Percentiles rank a stretch among this genome's conserved stretches.
Conservation (phyloP, 2,888 invertebrate genomes). For the Buathra laborator region DNA sequence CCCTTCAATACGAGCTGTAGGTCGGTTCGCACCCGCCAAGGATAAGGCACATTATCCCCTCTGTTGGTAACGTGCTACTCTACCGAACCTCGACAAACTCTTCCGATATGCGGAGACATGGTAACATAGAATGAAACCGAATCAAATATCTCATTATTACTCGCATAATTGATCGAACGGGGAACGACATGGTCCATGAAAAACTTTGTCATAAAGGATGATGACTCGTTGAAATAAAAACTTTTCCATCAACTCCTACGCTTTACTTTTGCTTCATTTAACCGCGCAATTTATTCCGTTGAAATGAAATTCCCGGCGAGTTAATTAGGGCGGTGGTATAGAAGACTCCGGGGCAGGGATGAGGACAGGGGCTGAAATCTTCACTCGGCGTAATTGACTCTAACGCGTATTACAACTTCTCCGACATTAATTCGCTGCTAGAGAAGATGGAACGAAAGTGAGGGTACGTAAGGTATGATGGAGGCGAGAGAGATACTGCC, state of each 20-base stretch:
- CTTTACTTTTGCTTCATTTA: not conserved
- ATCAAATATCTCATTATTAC: conserved; percentile 19
- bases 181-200: not conserved
- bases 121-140: not conserved
- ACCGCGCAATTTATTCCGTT: conserved; percentile 54
- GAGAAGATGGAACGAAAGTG: conserved; percentile 39
- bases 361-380: conserved; percentile 42
- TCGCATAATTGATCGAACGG: conserved; percentile 38
- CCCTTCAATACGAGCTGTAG: not conserved
- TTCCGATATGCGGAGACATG: not conserved
- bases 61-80: conserved; percentile 11
- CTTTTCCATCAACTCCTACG: conserved; percentile 47
- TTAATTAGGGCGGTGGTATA: conserved; percentile 48
- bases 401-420: conserved; percentile 61
- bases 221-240: conserved; percentile 34
- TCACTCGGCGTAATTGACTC: conserved; percentile 55
- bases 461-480: conserved; percentile 3
- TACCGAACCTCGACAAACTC: conserved; percentile 16
- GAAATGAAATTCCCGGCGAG: conserved; percentile 49
- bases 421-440: conserved; percentile 60
- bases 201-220: conserved; percentile 8
- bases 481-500: conserved; percentile 16
- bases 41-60: not conserved
- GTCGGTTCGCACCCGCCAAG: not conserved
- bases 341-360: conserved; percentile 20